Percentiles rank a stretch among this genome's conserved stretches.
Conservation (phyloP, 2,797 vertebrate genomes). For the Ptychadena robeensis region DNA sequence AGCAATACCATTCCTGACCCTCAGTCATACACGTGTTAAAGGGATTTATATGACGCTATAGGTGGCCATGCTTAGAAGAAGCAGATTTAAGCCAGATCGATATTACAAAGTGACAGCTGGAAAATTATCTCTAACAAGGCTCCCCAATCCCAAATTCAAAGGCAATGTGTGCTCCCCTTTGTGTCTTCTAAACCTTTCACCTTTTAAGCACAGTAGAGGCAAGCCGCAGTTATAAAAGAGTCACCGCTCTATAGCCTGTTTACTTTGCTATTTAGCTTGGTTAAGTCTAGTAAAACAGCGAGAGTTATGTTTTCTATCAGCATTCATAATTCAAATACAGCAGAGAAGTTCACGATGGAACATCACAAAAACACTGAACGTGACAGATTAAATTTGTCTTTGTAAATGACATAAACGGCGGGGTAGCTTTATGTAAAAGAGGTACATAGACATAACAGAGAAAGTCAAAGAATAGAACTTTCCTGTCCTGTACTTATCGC, state of each 20-base stretch:
- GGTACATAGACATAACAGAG: not conserved
- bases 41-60: conserved; percentile 53
- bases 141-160: conserved; percentile 56
- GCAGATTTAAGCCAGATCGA: conserved; percentile 43
- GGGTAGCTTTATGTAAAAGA: not conserved
- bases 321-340: not conserved
- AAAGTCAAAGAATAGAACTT: not conserved
- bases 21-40: conserved; percentile 26
- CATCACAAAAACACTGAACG: not conserved
- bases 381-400: not conserved
- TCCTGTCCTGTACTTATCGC: not conserved
- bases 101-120: conserved; percentile 73
- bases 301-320: conserved; percentile 8
- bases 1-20: not conserved
- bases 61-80: conserved; percentile 51
- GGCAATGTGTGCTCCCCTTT: conserved; percentile 52
- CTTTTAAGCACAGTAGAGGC: conserved; percentile 43
- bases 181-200: conserved; percentile 63
- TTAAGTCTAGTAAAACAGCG: conserved; percentile 26
- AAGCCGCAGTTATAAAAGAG: conserved; percentile 27
- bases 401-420: not conserved
- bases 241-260: conserved; percentile 9
- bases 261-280: conserved; percentile 19
- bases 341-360: not conserved
- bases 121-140: conserved; percentile 64